A percentile compares a stretch with the other conserved stretches of the same genome.
Conservation (phyloP, 2,888 invertebrate genomes). For the Malacosoma neustria region DNA sequence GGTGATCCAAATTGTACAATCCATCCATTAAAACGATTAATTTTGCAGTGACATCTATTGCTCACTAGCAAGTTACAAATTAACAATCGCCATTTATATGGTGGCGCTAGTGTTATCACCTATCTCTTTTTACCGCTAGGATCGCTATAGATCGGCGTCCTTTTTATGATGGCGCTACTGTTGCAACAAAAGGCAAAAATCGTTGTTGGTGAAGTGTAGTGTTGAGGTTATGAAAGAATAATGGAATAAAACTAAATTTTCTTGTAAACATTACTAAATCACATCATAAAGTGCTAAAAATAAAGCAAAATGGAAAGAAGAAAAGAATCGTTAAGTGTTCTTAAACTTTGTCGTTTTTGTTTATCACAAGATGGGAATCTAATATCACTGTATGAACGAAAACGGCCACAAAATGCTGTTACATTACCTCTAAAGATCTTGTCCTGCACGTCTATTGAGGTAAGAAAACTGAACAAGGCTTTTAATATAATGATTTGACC, state of each 20-base stretch:
- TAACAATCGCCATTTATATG: not conserved
- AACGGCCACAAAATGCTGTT: slow-evolving; percentile 74
- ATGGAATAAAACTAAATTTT: too few relatives aligned
- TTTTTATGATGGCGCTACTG: slow-evolving; percentile 34
- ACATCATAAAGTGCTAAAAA: slow-evolving; percentile 16
- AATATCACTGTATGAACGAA: slow-evolving; percentile 78
- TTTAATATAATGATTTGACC: too few relatives aligned
- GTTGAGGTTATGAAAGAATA: slow-evolving; percentile 42
- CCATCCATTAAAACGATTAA: too few relatives aligned
- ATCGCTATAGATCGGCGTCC: slow-evolving; percentile 25
- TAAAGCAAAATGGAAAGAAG: slow-evolving; percentile 73
- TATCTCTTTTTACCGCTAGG: slow-evolving; percentile 17
- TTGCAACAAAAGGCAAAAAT: slow-evolving; percentile 7
- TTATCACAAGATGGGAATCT: slow-evolving; percentile 77
- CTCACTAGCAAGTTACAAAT: slow-evolving; percentile 13
- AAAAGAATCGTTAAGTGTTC: slow-evolving; percentile 73
- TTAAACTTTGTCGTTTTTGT: slow-evolving; percentile 85
- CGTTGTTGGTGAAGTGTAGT: slow-evolving; percentile 17
- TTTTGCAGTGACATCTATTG: slow-evolving; percentile 24
- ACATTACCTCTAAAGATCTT: slow-evolving; percentile 84
- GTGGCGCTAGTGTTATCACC: slow-evolving; percentile 8
- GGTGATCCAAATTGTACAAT: too few relatives aligned
- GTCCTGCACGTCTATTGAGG: slow-evolving; percentile 86
- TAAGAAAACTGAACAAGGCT: slow-evolving; percentile 40
- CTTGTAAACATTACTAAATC: too few relatives aligned